Base-by-base conservation (phyloP, 2,113 vertebrate species). In the Sphaerodactylus townsendi region DNA sequence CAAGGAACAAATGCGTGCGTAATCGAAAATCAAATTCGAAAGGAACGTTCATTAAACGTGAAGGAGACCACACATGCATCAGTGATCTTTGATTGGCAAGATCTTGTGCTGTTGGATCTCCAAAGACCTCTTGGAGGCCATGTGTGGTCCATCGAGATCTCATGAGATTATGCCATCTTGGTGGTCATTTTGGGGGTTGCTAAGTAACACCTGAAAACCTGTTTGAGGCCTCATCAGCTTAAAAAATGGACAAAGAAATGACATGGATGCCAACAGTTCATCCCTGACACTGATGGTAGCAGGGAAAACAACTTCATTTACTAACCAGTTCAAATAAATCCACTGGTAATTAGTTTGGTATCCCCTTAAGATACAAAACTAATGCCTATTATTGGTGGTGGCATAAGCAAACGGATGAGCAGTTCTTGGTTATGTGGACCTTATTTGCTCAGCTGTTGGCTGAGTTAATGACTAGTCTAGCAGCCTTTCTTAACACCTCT, bases 261-360 rank as follows among this genome's bases (percentile, higher is more conserved):
- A 92, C 82, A 76, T 44, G 41, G 93, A 92, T 87, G 59, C 21
- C 75, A 85, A 35, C 39, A 84, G 28, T 77, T 72, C 82, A 90
- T 65, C 46, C 75, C 71, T 79, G 37, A 46, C 17, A 87, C 19
- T 80, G 69, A 85, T 75, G 23, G 86, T 87, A 41, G 50, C 9
- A 65, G 21, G 23, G 53, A 83, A 83, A 89, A 76, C 72, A 72
- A 66, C 41, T 82, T 92, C 2, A 75, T 85, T 90, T 90, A 80
- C 35, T 79, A 77, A 87, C 25, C 2, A 85, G 69, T 74, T 71
- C 59, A 92, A 86, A 93, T 92, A 93, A 90, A 93, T 85, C 59
- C 82, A 79, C 35, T 70, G 1, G 39, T 79, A 92, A 91, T 92
- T 90, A 88, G 74, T 81, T 35, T 2, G 8, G 1, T 65, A 74